Evolutionary conservation across 2,113 vertebrate species (phyloP), one percentile per base, ranked within the genome.

Genomic region (Malurus cyaneus): DNA sequence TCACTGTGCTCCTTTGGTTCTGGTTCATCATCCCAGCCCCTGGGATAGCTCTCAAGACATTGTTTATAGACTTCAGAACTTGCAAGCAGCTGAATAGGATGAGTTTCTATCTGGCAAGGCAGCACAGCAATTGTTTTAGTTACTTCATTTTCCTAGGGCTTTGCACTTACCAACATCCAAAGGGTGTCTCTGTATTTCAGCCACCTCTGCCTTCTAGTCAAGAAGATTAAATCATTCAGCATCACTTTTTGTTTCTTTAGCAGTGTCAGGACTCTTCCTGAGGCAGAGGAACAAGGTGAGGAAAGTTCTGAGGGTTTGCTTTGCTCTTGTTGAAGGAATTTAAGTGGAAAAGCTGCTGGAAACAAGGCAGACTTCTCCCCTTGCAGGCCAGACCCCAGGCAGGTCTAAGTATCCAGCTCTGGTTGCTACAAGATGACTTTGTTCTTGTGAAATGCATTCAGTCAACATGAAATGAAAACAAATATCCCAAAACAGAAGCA

Each of bases 1-100:
- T 26, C 29, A 1, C 39, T 9, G 18, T 5, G 11, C 8, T 72
- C 7, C 0, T 31, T 20, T 32, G 44, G 57, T 77, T 59, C 65
- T 42, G 57, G 9, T 39, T 79, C 57, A 41, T 0, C 0, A 65
- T 18, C 64, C 29, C 4, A 2, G 0, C 47, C 59, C n/a, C 57
- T 46, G 36, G 41, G 23, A 76, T 23, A 34, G 72, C n/a, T 89
- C 44, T 60, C 19, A n/a, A 62, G 44, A 26, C 53, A 32, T 76
- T 89, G 41, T n/a, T 92, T 82, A 50, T 2, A 79, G 74, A 70
- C 50, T 76, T 71, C 25, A 62, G 60, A 81, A 60, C 24, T 53
- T 59, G 9, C 25, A 50, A 77, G 86, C 7, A 3, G 44, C 29
- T 19, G 34, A 76, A 42, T 2, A 23, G 23, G 18, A 57, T 31